Evolutionary conservation across 2,888 invertebrate species (phyloP).

Genomic region (Troglohyphantes excavatus): DNA sequence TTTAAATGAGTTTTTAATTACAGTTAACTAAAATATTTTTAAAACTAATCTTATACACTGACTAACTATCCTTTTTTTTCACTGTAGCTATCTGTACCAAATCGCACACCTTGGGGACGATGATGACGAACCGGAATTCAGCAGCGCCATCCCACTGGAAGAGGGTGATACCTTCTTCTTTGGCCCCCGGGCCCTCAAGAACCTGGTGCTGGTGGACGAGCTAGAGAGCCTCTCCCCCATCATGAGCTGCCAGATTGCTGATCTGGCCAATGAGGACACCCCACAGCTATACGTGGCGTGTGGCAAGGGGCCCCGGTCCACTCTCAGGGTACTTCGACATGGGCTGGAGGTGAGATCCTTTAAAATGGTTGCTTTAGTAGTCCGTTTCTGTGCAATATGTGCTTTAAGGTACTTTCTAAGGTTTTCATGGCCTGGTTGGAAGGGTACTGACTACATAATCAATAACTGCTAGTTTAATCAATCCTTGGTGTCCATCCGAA

Average conservation of each 20-base stretch:
- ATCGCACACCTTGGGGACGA: slow-evolving; percentile 99
- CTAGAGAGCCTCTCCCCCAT: slow-evolving; percentile 97
- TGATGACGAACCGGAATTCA: slow-evolving; percentile 99
- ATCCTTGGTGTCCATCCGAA: too few species aligned
- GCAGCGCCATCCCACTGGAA: slow-evolving; percentile 98
- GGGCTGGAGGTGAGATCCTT: slow-evolving; percentile 93
- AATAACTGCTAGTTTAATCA: too few species aligned
- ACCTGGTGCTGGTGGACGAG: slow-evolving; percentile 98
- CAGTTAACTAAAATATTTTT: too few species aligned
- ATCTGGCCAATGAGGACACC: slow-evolving; percentile 98
- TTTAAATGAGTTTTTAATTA: too few species aligned
- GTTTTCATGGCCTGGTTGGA: too few species aligned
- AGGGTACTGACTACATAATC: too few species aligned
- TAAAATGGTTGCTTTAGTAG: too few species aligned
- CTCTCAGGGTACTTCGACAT: slow-evolving; percentile 95
- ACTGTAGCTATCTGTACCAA: slow-evolving; percentile 94
- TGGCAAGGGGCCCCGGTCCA: slow-evolving; percentile 96
- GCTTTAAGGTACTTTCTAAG: too few species aligned
- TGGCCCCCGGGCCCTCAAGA: slow-evolving; percentile 95
- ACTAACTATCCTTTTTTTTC: background rate
- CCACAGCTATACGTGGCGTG: slow-evolving; percentile 98
- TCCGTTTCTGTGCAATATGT: too few species aligned
- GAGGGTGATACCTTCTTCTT: slow-evolving; percentile 99
- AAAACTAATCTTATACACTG: background rate
- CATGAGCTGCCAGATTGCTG: slow-evolving; percentile 91